A percentile compares a stretch with the other conserved stretches of the same genome.
These are phyloP conservation scores for Aldabrachelys gigantea DNA, from an alignment of 2,113 vertebrate genomes.

Conservation along the genomic window DNA sequence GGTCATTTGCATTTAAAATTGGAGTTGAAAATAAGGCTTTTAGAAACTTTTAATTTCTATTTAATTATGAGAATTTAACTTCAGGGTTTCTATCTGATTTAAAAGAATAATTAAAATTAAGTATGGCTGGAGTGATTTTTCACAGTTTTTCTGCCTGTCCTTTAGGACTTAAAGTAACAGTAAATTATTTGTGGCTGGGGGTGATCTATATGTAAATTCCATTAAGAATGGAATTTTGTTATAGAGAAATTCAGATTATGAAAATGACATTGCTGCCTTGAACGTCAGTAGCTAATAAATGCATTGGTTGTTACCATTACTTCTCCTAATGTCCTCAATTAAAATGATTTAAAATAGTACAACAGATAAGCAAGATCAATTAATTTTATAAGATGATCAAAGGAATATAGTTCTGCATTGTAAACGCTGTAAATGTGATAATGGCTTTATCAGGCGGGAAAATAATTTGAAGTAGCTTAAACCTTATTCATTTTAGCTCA, in stretches of 20 bases:
- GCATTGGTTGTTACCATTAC: constrained; percentile 87
- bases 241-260: constrained; percentile 87
- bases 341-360: constrained; percentile 91
- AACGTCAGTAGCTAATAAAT: constrained; percentile 83
- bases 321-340: constrained; percentile 90
- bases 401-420: constrained; percentile 83
- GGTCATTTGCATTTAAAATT: constrained; percentile 85
- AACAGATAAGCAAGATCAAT: constrained; percentile 92
- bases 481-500: constrained; percentile 78
- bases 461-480: constrained; percentile 80
- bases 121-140: constrained; percentile 89
- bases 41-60: constrained; percentile 89
- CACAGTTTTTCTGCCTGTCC: constrained; percentile 83
- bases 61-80: constrained; percentile 88
- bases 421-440: constrained; percentile 81
- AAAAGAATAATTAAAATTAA: constrained; percentile 98
- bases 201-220: constrained; percentile 91
- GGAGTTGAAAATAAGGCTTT: constrained; percentile 81
- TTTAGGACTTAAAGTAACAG: constrained; percentile 87
- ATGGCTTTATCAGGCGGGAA: constrained; percentile 81
- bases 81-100: constrained; percentile 89
- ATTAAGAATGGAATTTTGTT: constrained; percentile 85
- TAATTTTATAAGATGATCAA: constrained; percentile 89
- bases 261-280: constrained; percentile 79
- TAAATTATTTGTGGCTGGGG: constrained; percentile 90